A percentile compares a stretch with the other conserved stretches of the same genome.
phyloP scores from a whole-genome alignment of 2,113 vertebrate genomes.

The Pogona vitticeps region DNA sequence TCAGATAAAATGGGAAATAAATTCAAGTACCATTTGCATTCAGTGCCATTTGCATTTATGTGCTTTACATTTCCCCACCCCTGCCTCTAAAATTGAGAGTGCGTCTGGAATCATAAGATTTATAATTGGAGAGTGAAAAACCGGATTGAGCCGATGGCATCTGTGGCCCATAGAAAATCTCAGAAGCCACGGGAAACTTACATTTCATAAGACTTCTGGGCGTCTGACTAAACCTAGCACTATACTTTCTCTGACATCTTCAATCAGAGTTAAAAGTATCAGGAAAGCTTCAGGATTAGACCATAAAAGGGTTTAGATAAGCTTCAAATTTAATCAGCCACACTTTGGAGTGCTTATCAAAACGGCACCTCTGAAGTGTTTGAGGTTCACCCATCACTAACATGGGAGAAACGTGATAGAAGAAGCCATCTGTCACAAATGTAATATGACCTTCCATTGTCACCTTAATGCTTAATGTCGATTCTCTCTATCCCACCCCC shows the following conservation, averaged over 20 bases:
- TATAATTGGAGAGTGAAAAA: not conserved
- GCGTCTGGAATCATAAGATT: not conserved
- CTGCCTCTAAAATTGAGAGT: not conserved
- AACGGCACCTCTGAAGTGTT: slow-evolving; percentile 9
- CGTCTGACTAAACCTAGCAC: not conserved
- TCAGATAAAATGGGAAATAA: not conserved
- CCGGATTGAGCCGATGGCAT: not conserved
- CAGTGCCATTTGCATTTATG: not conserved
- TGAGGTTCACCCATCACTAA: slow-evolving; percentile 11
- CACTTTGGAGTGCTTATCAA: not conserved
- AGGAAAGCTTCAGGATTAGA: not conserved
- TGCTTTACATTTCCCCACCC: not conserved
- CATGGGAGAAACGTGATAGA: slow-evolving; percentile 12
- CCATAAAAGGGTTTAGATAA: slow-evolving; percentile 12
- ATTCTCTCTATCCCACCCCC: too few species aligned
- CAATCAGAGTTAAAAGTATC: slow-evolving; percentile 14
- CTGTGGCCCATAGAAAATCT: not conserved
- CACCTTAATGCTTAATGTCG: slow-evolving; percentile 4
- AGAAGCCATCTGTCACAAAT: slow-evolving; percentile 26
- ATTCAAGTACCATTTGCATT: too few species aligned
- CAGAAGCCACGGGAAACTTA: slow-evolving; percentile 8
- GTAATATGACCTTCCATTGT: not conserved
- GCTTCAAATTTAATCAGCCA: slow-evolving; percentile 23
- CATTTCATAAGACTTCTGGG: not conserved
- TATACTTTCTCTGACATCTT: slow-evolving; percentile 16